A percentile compares a stretch with the other conserved stretches of the same genome.
phyloP scores from a whole-genome alignment of 2,888 invertebrate species.

The Serrognathus titanus region DNA sequence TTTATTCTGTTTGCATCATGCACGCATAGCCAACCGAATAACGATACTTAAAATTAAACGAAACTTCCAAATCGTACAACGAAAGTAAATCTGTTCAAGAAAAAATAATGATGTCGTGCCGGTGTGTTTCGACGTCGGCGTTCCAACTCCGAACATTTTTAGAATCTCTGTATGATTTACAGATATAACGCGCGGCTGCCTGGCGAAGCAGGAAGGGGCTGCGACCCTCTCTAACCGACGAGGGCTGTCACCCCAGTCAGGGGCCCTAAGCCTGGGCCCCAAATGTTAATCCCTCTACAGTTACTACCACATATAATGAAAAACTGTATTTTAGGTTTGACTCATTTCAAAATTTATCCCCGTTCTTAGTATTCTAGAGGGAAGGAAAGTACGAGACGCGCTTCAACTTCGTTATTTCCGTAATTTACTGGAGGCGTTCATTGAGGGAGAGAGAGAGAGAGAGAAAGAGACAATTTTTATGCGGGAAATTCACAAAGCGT shows the following conservation, averaged over 20 bases:
- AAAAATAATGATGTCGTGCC: too few relatives aligned
- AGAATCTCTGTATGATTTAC: slow-evolving; percentile 15
- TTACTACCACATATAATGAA: slow-evolving; percentile 18
- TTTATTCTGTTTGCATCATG: too few relatives aligned
- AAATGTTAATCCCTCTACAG: slow-evolving; percentile 22
- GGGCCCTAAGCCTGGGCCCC: slow-evolving; percentile 26
- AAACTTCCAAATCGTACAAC: too few relatives aligned
- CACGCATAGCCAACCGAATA: too few relatives aligned
- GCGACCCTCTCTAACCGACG: slow-evolving; percentile 19
- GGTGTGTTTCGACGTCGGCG: neutral
- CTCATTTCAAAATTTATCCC: slow-evolving; percentile 21
- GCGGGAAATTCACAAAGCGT: neutral
- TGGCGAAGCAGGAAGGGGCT: slow-evolving; percentile 17
- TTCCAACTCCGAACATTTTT: slow-evolving; percentile 6
- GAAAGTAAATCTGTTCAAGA: too few relatives aligned
- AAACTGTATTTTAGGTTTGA: slow-evolving; percentile 26
- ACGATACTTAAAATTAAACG: too few relatives aligned
- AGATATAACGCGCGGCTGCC: slow-evolving; percentile 17
- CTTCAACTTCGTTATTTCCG: slow-evolving; percentile 14
- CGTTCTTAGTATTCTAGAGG: neutral
- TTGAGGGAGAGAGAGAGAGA: neutral
- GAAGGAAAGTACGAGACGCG: neutral
- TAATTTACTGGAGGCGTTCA: slow-evolving; percentile 10
- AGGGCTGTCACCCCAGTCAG: slow-evolving; percentile 26
- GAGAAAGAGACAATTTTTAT: slow-evolving; percentile 2